Conservation (phyloP, 2,797 vertebrate species). For the Crocodylus rhombifer region DNA sequence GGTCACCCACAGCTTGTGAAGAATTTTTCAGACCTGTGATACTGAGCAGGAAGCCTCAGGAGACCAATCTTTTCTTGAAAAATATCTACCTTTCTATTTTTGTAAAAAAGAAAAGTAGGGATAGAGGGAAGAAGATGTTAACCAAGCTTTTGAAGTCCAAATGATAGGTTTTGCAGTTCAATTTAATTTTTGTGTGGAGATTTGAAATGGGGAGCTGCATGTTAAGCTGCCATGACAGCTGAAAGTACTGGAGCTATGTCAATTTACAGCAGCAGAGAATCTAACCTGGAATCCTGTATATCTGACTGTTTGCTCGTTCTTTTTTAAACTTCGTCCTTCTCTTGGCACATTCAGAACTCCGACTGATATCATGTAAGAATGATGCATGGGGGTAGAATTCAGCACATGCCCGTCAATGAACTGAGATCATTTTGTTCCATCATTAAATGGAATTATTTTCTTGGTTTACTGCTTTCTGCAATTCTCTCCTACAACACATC, state of each 20-base stretch:
- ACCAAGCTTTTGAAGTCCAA: too few relatives aligned
- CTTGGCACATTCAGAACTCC: neutral
- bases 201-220: neutral
- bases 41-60: neutral
- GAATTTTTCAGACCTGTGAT: neutral
- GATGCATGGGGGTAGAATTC: conserved; percentile 22
- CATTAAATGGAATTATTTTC: neutral
- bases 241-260: conserved; percentile 19
- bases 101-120: neutral
- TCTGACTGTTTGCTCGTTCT: neutral
- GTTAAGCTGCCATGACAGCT: conserved; percentile 10
- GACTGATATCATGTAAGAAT: conserved; percentile 42
- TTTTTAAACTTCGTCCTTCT: conserved; percentile 9
- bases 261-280: neutral
- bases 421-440: neutral
- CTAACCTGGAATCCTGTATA: neutral
- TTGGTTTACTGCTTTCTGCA: neutral
- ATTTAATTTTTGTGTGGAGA: conserved; percentile 38
- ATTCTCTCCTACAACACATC: neutral
- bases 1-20: conserved; percentile 14
- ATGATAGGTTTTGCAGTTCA: conserved; percentile 17
- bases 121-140: neutral
- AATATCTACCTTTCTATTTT: conserved; percentile 17
- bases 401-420: conserved; percentile 41
- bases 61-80: neutral